Conservation (phyloP, 1,140 invertebrate species). For the Lethocerus indicus region DNA sequence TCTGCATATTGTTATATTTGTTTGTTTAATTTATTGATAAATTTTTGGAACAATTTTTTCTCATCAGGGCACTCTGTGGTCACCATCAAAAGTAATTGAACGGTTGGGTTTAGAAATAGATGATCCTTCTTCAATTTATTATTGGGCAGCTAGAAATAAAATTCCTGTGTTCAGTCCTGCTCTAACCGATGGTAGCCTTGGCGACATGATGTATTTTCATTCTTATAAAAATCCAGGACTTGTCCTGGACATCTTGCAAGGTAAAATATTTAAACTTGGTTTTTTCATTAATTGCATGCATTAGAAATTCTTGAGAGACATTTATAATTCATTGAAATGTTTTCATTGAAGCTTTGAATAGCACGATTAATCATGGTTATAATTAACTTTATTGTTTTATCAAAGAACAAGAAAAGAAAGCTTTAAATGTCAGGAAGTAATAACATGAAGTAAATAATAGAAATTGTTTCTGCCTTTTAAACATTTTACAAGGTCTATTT, state of each 20-base stretch:
- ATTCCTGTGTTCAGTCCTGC: slow-evolving; percentile 98
- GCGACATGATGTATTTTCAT: slow-evolving; percentile 99
- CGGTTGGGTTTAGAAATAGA: slow-evolving; percentile 80
- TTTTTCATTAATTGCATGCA: no score
- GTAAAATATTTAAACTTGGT: no score
- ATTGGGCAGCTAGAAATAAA: slow-evolving; percentile 94
- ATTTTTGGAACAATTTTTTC: slow-evolving; percentile 8
- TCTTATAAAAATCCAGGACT: slow-evolving; percentile 85
- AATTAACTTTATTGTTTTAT: no score
- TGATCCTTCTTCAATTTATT: slow-evolving; percentile 84
- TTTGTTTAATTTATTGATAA: neutral
- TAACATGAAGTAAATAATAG: no score
- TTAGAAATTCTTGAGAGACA: no score
- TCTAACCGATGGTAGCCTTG: slow-evolving; percentile 93
- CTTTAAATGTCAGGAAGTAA: no score
- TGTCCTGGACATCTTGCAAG: slow-evolving; percentile 82
- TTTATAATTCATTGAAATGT: no score
- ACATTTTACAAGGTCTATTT: no score
- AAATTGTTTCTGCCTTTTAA: no score
- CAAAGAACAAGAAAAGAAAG: no score
- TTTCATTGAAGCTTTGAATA: no score
- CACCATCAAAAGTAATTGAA: slow-evolving; percentile 77
- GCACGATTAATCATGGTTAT: no score
- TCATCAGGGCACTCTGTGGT: slow-evolving; percentile 57
- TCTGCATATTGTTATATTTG: neutral